Percentiles rank a stretch among this genome's conserved stretches.
Evolutionary conservation across 2,888 invertebrate genomes (phyloP).

Genomic region (Bunonema sp.): DNA sequence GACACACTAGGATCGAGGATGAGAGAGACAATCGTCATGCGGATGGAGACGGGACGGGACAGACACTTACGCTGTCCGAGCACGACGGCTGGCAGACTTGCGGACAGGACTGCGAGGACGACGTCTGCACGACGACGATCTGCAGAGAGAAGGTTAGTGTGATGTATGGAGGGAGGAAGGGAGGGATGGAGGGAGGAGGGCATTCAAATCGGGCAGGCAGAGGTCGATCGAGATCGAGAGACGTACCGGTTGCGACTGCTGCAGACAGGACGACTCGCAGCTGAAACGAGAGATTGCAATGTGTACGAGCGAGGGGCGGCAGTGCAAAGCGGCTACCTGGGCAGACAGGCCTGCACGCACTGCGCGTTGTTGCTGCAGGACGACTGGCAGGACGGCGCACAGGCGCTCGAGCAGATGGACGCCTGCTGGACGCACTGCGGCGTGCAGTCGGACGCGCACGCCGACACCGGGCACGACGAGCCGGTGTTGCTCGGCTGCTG

Average conservation of each 20-base stretch:
- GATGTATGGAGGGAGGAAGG: neutral
- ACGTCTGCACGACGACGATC: constrained; percentile 5
- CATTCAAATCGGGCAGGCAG: too few species aligned
- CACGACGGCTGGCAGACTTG: too few species aligned
- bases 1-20: too few species aligned
- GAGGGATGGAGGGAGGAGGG: neutral
- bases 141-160: neutral
- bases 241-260: constrained; percentile 7
- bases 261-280: constrained; percentile 9
- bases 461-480: constrained; percentile 7
- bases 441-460: constrained; percentile 19
- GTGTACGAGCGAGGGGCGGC: too few species aligned
- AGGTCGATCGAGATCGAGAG: too few species aligned
- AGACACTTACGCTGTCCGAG: too few species aligned
- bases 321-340: too few species aligned
- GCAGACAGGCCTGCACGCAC: constrained; percentile 14
- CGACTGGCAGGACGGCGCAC: constrained; percentile 18
- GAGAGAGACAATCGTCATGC: too few species aligned
- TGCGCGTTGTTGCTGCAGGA: constrained; percentile 15
- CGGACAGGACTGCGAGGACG: too few species aligned
- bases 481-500: too few species aligned
- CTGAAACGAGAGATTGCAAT: too few species aligned
- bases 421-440: constrained; percentile 19
- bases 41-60: too few species aligned
- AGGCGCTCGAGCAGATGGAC: constrained; percentile 7